Base-by-base conservation (phyloP, 2,797 vertebrate genomes). In the Siniperca undulata region DNA sequence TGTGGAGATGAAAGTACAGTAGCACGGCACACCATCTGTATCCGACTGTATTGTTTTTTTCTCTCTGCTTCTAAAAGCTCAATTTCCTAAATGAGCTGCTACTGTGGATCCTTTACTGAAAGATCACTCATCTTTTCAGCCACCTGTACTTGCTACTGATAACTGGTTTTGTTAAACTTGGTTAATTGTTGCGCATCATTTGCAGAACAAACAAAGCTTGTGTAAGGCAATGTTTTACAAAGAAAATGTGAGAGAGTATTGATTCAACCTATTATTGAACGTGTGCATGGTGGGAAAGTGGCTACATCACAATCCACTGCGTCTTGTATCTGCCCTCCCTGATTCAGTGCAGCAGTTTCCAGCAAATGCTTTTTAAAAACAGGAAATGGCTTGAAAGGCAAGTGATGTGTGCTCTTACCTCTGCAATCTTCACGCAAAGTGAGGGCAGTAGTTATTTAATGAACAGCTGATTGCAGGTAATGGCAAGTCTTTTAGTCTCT, bases 241-340 rank as follows among this genome's bases (percentile, higher is more conserved):
- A 75, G 72, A 71, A 64, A 83, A 86, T 40, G 78, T 77, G 77
- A 78, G 67, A 59, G 65, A 60, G 79, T 81, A 91, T 88, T 74
- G 91, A 92, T 86, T 72, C 27, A 65, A 72, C 73, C 85, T 88
- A 38, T 73, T 89, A 82, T 84, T 78, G 74, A 86, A 79, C 62
- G 22, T 70, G 70, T 80, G 76, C 70, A 44, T 69, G 71, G 70
- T 73, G 50, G 48, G 61, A 83, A 67, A 78, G 66, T 19, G 34
- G 48, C 66, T 75, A 40, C 46, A 61, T 56, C 34, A 44, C 64
- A 77, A 60, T 61, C 56, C 8, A 40, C 74, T 20, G 65, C 72
- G 73, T 70, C 67, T 55, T 53, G 50, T 38, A 48, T 76, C 67
- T 55, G 60, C 71, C 53, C 55, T 56, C 50, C 58, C n/a, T 50